These are phyloP conservation scores for Asbolus verrucosus DNA, from an alignment of 1,140 invertebrate species.

Conservation along the genomic window DNA sequence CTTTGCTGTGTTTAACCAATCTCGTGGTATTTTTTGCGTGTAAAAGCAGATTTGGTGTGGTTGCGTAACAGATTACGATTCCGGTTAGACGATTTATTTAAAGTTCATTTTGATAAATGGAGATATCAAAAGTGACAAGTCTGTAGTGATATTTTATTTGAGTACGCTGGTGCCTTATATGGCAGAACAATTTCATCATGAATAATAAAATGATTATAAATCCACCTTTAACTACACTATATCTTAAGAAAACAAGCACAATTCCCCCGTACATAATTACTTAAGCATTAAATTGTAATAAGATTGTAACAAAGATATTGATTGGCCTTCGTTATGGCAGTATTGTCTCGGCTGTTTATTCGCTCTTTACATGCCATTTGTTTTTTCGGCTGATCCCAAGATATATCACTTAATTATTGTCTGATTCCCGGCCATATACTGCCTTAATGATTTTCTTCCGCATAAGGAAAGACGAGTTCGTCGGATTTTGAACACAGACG, in stretches of 20 bases:
- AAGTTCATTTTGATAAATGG: conserved; percentile 20
- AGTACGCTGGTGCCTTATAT: conserved; percentile 13
- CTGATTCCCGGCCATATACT: background rate
- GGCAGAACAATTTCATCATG: conserved; percentile 27
- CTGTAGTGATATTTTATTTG: conserved; percentile 32
- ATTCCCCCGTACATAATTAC: conserved; percentile 26
- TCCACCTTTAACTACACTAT: background rate
- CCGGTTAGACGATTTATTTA: conserved; percentile 15
- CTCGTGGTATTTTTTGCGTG: background rate
- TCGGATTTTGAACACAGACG: conserved; percentile 5
- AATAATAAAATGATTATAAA: conserved; percentile 38
- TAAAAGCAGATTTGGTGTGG: background rate
- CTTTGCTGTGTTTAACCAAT: too few species aligned
- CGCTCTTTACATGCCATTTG: background rate
- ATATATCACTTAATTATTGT: conserved; percentile 3
- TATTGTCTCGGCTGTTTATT: conserved; percentile 15
- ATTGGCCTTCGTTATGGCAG: conserved; percentile 23
- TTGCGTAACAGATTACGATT: conserved; percentile 8
- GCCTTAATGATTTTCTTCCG: conserved; percentile 4
- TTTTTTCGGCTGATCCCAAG: background rate
- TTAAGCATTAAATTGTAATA: conserved; percentile 37
- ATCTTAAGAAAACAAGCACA: conserved; percentile 25
- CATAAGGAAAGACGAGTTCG: conserved; percentile 25
- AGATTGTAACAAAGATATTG: conserved; percentile 35
- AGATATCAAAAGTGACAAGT: conserved; percentile 33